These are phyloP conservation scores for Cryptoprocta ferox DNA, from an alignment of 2,797 vertebrate species.

Conservation along the genomic window DNA sequence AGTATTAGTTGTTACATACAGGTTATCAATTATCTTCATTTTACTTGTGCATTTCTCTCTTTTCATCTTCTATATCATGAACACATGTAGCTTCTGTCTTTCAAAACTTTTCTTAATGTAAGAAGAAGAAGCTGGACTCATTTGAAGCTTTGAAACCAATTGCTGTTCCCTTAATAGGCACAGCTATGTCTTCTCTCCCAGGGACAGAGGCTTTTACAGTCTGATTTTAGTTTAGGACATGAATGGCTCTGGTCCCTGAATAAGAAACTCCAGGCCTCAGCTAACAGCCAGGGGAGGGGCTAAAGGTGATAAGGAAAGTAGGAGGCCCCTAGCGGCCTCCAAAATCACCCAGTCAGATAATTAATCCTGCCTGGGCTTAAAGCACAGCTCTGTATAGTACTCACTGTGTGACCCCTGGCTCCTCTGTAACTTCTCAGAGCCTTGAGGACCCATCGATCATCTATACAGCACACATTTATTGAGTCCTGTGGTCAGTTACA, in stretches of 20 bases:
- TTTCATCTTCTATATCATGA: background rate
- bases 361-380: background rate
- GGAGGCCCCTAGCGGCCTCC: background rate
- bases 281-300: background rate
- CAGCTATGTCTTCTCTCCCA: background rate
- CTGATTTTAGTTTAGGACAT: background rate
- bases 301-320: background rate
- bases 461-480: background rate
- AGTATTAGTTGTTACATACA: background rate
- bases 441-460: background rate
- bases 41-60: background rate
- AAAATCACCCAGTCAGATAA: background rate
- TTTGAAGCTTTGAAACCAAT: background rate
- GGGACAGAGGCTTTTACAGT: background rate
- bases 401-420: rapidly evolving
- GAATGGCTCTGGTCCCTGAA: background rate
- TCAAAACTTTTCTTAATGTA: background rate
- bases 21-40: background rate
- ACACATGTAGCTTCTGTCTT: background rate
- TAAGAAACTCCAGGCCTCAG: background rate
- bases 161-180: background rate
- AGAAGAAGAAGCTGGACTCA: background rate
- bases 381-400: background rate
- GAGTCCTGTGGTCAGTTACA: background rate
- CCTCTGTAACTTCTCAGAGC: background rate